Evolutionary conservation across 2,113 vertebrate species (phyloP), one percentile per base, ranked within the genome.

Genomic region (Loxodonta africana): DNA sequence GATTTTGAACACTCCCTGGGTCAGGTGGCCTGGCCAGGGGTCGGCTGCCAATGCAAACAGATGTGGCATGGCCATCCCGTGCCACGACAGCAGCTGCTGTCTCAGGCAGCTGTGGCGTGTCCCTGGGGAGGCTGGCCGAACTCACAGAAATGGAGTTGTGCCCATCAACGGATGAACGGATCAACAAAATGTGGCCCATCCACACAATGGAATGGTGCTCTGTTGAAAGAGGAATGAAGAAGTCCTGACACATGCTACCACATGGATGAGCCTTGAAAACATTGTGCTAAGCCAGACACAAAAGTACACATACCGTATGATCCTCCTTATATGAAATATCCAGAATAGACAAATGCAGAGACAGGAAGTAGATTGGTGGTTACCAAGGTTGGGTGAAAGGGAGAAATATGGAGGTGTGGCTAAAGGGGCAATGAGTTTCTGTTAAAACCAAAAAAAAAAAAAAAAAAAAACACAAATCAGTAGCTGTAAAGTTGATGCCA

Each of bases 41-140:
- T 21, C 30, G 15, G 51, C 26, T 71, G 87, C 87, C 93, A 80
- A 4, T 0, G 18, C 57, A 46, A 71, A 82, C 78, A 83, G 57
- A 85, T 37, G 65, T 21, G n/a, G 15, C 6, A 5, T 7, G 1
- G 17, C 6, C 9, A 12, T 20, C 65, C 71, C 0, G 2, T 10
- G 28, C 44, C 21, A 14, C 7, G 30, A 30, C 20, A 26, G 62
- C 46, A 76, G 74, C 53, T 25, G 65, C 67, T 65, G 0, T 23
- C 30, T 5, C 0, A 26, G 46, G 21, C 37, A 48, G 57, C 65
- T 0, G 4, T n/a, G 53, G n/a, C 37, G 12, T 0, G 2, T 57
- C 41, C 0, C 28, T 5, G 44, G 10, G 11, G 8, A 25, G 60
- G 28, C 23, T 20, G 8, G 21, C 33, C 3, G 20, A 69, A n/a